Evolutionary conservation across 2,113 vertebrate genomes (phyloP), one percentile per base, ranked within the genome.

Genomic region (Ceyx margarethae): DNA sequence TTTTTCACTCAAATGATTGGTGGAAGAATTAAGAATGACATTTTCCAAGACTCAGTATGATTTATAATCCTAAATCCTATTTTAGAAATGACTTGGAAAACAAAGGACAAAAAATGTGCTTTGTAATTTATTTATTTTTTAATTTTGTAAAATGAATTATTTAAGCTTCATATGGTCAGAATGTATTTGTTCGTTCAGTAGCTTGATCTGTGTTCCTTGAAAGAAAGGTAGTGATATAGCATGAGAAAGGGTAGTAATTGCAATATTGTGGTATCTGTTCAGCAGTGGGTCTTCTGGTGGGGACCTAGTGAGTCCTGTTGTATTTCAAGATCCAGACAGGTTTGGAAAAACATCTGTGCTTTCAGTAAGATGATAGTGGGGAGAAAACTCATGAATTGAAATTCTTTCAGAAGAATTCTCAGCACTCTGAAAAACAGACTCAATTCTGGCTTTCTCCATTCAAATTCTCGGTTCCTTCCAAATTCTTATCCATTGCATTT

Each of bases 1-100:
- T 89, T 89, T 77, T 22, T 93, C 53, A 87, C 25, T 87, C 56
- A 77, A 82, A 66, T 62, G 33, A 66, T 76, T 18, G 72, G n/a
- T 0, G 0, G 51, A 79, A 26, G n/a, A 62, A 14, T 14, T 3
- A 50, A 72, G 53, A 76, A 26, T 43, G 9, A 31, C 4, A 42
- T 62, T 90, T 87, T 87, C 54, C 17, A 89, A 89, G 42, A 69
- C 2, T 2, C 12, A 11, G 2, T 76, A 43, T 80, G 64, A 88
- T 87, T 93, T 94, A 77, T 50, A 91, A 81, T 18, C 15, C 31
- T 17, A 51, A 83, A 71, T 69, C 15, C 51, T 9, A 9, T 91
- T 89, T 85, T 37, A 37, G 37, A 37, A 37, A 37, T 37, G 37
- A 37, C 37, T 37, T 37, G 71, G 31, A 67, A 82, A 91, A 80